Conservation (phyloP, 2,888 invertebrate genomes). For the Bombylius discolor region DNA sequence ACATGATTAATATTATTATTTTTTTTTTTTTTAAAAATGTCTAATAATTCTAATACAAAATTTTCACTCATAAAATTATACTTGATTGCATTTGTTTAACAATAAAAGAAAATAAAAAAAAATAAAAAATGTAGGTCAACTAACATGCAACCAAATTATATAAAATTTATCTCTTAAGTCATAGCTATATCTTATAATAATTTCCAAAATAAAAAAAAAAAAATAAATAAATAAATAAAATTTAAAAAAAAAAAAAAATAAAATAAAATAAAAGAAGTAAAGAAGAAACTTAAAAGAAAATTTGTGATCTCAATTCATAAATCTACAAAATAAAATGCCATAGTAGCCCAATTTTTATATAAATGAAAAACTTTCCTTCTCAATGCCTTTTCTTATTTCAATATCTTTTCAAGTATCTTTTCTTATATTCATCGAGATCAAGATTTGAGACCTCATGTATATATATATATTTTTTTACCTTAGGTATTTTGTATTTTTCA, state of each 20-base stretch:
- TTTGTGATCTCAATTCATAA: not conserved
- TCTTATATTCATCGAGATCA: not conserved
- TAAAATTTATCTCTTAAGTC: not conserved
- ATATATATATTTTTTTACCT: not conserved
- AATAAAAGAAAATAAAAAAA: not conserved
- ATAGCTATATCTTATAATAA: not conserved
- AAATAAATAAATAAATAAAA: not conserved
- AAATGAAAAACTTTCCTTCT: not conserved
- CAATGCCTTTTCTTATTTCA: not conserved
- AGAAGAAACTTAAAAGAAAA: not conserved
- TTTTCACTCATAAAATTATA: no score
- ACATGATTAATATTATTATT: no score
- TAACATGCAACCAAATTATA: not conserved
- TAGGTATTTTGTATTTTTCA: no score
- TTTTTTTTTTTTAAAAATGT: no score
- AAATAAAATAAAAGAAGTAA: not conserved
- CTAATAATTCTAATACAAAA: no score
- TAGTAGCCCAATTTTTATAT: not conserved
- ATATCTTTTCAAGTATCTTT: not conserved
- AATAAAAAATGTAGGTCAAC: not conserved
- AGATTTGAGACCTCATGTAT: not conserved
- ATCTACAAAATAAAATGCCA: not conserved
- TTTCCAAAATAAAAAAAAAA: no score
- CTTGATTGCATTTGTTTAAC: not conserved
- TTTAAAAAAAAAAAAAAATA: not conserved